Evolutionary conservation across 2,113 vertebrate genomes (phyloP), one percentile per base, ranked within the genome.

Genomic region (Rhinopomastus cyanomelas): DNA sequence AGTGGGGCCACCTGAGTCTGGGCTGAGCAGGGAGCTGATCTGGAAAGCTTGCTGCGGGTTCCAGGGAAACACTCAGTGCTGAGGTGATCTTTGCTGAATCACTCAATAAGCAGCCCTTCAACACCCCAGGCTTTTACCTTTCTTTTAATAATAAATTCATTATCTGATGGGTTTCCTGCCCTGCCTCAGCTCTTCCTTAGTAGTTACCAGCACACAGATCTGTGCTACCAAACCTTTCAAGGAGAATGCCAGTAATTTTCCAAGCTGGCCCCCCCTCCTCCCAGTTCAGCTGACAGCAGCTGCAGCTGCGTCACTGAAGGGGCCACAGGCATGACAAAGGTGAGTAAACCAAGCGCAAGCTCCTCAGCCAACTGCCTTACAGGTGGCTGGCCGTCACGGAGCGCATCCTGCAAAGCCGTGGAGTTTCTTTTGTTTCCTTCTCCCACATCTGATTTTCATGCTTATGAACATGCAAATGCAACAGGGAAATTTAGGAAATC

Each of bases 401-500:
- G 55, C 20, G 1, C 39, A 79, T 62, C 75, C 77, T 55, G 23
- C 2, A 12, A 88, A 91, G 57, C 81, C 64, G 30, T 67, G 75
- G 67, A 59, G 69, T 79, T 76, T 56, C 87, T 82, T 89, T 49
- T 85, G 78, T 93, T 92, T 87, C 55, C 52, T 76, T 93, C 78
- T 92, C 76, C 75, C 74, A 82, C 30, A 6, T 75, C 86, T 92
- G 89, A 92, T 87, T 95, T 95, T 94, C 88, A 67, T 88, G 60
- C 78, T 96, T 30, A 89, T 51, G 91, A 96, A 64, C 89, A 91
- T 92, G 72, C 89, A 97, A 94, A 96, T 92, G 81, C 90, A 95
- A 94, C 44, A 82, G 90, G 95, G 92, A 95, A 95, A 96, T 95
- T 92, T 94, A 91, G 97, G 56, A 94, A 94, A 94, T 95, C 94